Evolutionary conservation across 2,888 invertebrate species (phyloP).

Genomic region (Agonopterix heracliana): DNA sequence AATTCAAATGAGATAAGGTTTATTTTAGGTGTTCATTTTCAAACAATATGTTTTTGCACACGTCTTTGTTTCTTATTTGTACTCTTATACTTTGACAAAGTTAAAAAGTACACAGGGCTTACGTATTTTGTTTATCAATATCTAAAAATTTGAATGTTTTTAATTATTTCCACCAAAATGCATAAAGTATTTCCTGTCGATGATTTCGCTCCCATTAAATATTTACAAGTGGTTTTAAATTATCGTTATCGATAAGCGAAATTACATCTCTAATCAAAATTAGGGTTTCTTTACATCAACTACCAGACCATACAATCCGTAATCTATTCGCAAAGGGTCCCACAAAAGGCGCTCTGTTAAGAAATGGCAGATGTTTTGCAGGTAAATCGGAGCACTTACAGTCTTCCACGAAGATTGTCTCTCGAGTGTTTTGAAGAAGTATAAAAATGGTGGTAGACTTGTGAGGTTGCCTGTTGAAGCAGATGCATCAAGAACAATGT

Average conservation of each 20-base stretch:
- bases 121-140: background rate
- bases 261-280: slow-evolving; percentile 41
- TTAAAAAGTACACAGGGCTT: no score
- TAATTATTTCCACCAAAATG: background rate
- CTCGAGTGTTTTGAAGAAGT: background rate
- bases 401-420: background rate
- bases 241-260: slow-evolving; percentile 12
- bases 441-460: background rate
- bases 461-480: slow-evolving; percentile 19
- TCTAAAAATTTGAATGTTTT: no score
- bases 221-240: no score
- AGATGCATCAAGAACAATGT: slow-evolving; percentile 57
- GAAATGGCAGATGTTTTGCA: slow-evolving; percentile 58
- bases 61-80: no score
- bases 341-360: slow-evolving; percentile 23
- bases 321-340: slow-evolving; percentile 60
- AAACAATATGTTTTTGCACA: no score
- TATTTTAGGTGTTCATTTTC: no score
- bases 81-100: no score
- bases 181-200: no score
- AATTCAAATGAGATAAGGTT: no score
- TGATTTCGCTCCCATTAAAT: background rate
- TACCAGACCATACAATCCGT: slow-evolving; percentile 37
- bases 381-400: slow-evolving; percentile 53
- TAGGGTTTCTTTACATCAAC: slow-evolving; percentile 34